Evolutionary conservation across 2,113 vertebrate genomes (phyloP).

Genomic region (Cheilinus undulatus): DNA sequence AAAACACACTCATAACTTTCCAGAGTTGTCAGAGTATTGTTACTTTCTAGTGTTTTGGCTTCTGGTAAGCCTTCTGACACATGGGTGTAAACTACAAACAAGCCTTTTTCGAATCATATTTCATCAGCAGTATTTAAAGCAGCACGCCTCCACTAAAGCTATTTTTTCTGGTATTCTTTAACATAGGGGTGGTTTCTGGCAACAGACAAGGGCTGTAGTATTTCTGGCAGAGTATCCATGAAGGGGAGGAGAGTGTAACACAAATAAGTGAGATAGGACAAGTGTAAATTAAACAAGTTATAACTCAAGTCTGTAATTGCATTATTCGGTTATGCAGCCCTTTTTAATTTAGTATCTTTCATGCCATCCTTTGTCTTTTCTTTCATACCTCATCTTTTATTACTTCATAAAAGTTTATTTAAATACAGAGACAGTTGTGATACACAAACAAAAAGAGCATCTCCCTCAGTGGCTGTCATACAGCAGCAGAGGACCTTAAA

Average conservation of each 20-base stretch:
- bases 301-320: not conserved
- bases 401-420: constrained; percentile 19
- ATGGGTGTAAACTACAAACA: not conserved
- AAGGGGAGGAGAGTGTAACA: not conserved
- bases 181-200: not conserved
- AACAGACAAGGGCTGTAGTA: not conserved
- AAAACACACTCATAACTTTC: not conserved
- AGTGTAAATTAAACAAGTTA: not conserved
- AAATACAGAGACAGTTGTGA: constrained; percentile 6
- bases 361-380: not conserved
- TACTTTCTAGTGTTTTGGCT: not conserved
- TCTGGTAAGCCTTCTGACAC: not conserved
- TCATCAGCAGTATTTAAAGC: not conserved
- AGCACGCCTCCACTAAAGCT: not conserved
- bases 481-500: constrained; percentile 21
- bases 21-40: not conserved
- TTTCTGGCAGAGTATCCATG: not conserved
- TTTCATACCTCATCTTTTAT: constrained; percentile 17
- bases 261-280: not conserved
- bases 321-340: constrained; percentile 3
- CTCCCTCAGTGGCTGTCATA: constrained; percentile 29
- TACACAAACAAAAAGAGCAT: constrained; percentile 8
- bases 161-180: not conserved
- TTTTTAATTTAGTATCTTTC: constrained; percentile 1
- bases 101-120: not conserved